Base-by-base conservation (phyloP, 2,113 vertebrate genomes). In the Phasianus colchicus region DNA sequence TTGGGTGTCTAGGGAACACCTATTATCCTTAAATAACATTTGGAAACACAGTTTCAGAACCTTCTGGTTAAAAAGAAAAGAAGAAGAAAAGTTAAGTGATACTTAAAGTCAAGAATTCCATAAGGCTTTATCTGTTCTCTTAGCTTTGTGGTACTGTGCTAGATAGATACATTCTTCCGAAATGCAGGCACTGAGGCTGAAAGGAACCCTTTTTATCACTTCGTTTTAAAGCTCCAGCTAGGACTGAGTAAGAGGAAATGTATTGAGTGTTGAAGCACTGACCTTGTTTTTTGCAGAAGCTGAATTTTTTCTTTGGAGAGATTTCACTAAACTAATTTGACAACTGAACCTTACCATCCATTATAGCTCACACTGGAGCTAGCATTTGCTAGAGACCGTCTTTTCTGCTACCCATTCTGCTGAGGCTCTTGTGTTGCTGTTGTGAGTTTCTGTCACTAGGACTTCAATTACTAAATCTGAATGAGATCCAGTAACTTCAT, bases 181-280 rank as follows among this genome's bases (percentile, higher is more conserved):
- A 90, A 90, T 50, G 54, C 60, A 74, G 65, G 57, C 69, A 75
- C 27, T 88, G 88, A 78, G 52, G 69, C 86, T 92, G 79, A 95
- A 91, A 86, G 61, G 58, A 88, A 10, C 55, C 30, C 55, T 70
- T 69, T 85, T 88, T 85, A 86, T 92, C 24, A 11, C 38, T 96
- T 96, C 66, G 36, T 88, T 93, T 95, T 83, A 90, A 93, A 76
- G 88, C 57, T 94, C 61, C 91, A 63, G 40, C 66, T 94, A 72
- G 36, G 48, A 34, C 85, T 78, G 70, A 75, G 16, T 86, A 77
- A 75, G 79, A 57, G 61, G 72, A 95, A 88, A 52, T 60, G 17
- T 38, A 70, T 15, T 80, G 47, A 91, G 19, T 80, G 69, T 91
- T 91, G 63, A 88, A 83, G 89, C 73, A 18, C 30, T 92, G 73